Evolutionary conservation across 2,113 vertebrate genomes (phyloP), one percentile per base, ranked within the genome.

Genomic region (Verasper variegatus): DNA sequence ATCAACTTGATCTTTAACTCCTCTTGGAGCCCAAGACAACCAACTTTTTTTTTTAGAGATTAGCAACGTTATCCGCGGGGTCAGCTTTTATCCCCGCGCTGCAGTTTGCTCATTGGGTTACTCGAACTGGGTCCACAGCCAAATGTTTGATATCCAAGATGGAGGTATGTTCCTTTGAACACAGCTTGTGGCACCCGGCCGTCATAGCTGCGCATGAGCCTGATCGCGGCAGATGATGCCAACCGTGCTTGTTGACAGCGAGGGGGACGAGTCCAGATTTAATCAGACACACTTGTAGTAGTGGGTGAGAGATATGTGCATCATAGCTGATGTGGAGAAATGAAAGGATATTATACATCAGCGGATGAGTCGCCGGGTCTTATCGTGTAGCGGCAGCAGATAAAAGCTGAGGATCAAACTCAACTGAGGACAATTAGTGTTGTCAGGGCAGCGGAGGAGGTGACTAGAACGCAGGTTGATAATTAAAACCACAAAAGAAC

Each of bases 81-180:
- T 83, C 70, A 80, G 37, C 68, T 73, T 82, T 83, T 80, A 81
- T 80, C 81, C 57, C 45, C 74, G 68, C 66, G 47, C 74, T 66
- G 77, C 51, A 52, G 51, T 82, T 82, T 70, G 56, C 91, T 91
- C 74, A 90, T 90, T 87, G 75, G 86, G 91, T 92, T 93, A 83
- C 90, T 91, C 42, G 15, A 76, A 74, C 84, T 69, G 82, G 78
- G 70, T 74, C 64, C 54, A 5, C 67, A 88, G 92, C 93, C 92
- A 94, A 92, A 89, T 87, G 89, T 94, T 94, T 94, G 94, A 94
- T 92, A 95, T 93, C 86, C 80, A 89, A 94, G 87, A 93, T 88
- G 86, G 86, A 92, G 86, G 80, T 86, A 91, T 90, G 78, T 82
- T 77, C 79, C 88, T 91, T 93, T 92, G 89, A 92, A 89, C 81